A percentile compares a stretch with the other conserved stretches of the same genome.
These are phyloP conservation scores for Tortricodes alternella DNA, from an alignment of 2,888 invertebrate genomes.

Conservation along the genomic window DNA sequence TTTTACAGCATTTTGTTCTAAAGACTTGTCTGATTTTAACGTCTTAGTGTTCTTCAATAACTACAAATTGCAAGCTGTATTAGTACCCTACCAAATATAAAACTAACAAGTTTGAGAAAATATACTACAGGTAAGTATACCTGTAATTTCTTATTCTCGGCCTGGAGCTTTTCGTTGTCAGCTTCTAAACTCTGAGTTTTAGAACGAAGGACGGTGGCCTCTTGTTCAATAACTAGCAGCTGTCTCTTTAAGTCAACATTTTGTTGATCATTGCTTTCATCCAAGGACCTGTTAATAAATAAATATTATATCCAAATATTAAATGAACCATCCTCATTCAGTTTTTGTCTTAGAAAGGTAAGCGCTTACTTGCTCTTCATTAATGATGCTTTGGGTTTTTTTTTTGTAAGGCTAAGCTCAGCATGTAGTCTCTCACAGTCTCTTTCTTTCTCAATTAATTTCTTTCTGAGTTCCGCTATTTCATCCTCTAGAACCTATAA, in stretches of 20 bases:
- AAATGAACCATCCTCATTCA: no score
- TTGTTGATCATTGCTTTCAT: constrained; percentile 82
- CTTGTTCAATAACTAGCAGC: constrained; percentile 89
- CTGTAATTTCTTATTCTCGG: constrained; percentile 88
- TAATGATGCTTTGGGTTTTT: constrained; percentile 84
- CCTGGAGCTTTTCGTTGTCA: constrained; percentile 88
- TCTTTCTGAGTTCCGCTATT: constrained; percentile 87
- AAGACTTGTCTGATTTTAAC: constrained; percentile 77
- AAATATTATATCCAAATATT: no score
- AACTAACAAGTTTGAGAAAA: neutral
- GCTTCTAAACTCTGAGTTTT: constrained; percentile 87
- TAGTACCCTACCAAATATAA: neutral
- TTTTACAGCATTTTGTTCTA: constrained; percentile 84
- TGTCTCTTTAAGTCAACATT: constrained; percentile 88
- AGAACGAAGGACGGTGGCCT: constrained; percentile 85
- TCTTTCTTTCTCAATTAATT: constrained; percentile 91
- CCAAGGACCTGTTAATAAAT: constrained; percentile 77
- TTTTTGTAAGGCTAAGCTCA: constrained; percentile 85
- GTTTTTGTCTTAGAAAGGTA: neutral
- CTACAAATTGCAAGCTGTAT: constrained; percentile 48
- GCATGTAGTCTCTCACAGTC: constrained; percentile 89
- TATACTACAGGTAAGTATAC: constrained; percentile 43
- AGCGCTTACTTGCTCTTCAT: constrained; percentile 84
- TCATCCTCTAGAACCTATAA: constrained; percentile 86
- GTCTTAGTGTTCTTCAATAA: constrained; percentile 81